These are phyloP conservation scores for Procavia capensis DNA, from an alignment of 2,113 vertebrate species.

Conservation along the genomic window DNA sequence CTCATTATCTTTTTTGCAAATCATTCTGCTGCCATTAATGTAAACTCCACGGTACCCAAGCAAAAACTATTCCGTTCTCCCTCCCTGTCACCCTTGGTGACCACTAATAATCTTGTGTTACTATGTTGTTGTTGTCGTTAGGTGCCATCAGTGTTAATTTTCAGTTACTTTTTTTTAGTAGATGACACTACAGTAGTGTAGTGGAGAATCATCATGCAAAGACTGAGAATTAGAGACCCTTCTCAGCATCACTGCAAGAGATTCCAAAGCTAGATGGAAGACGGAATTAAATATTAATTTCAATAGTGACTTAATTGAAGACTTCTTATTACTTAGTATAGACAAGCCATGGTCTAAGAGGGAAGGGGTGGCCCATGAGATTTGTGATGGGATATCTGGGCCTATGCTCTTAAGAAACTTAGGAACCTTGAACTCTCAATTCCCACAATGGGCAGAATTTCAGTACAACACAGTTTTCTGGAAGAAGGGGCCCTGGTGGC, in stretches of 20 bases:
- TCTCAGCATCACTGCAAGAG: neutral
- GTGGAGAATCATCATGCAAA: slow-evolving; percentile 13
- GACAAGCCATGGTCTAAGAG: neutral
- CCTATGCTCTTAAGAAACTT: neutral
- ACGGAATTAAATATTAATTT: slow-evolving; percentile 50
- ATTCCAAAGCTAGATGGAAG: neutral
- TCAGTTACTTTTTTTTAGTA: neutral
- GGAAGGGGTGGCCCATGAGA: neutral
- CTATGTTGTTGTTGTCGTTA: too few relatives aligned
- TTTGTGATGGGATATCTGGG: neutral
- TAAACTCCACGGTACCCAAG: too few relatives aligned
- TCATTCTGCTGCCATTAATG: too few relatives aligned
- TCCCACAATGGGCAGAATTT: neutral
- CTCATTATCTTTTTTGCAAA: too few relatives aligned
- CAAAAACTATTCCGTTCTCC: too few relatives aligned
- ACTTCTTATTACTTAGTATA: neutral
- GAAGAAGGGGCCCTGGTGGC: neutral
- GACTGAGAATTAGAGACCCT: neutral
- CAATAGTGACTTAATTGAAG: neutral
- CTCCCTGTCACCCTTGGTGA: too few relatives aligned
- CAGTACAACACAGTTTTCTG: neutral
- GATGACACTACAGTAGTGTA: neutral
- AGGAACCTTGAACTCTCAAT: neutral
- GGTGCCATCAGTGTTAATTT: neutral
- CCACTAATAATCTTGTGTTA: too few relatives aligned